Evolutionary conservation across 2,888 invertebrate genomes (phyloP).

Genomic region (Enchytraeus crypticus): DNA sequence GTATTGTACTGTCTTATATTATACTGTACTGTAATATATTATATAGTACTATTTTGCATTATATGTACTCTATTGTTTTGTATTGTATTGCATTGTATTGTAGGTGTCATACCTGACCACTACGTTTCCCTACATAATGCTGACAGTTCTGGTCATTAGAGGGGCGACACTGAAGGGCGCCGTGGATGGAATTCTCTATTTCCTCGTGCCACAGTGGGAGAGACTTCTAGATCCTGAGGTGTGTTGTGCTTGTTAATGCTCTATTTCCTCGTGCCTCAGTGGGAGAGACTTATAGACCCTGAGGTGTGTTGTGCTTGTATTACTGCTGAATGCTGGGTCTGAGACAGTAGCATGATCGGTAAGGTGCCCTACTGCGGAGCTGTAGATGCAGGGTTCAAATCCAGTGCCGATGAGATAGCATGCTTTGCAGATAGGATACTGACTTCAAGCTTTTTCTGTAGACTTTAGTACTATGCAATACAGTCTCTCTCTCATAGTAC

Average conservation of each 20-base stretch:
- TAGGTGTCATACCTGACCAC: slow-evolving; percentile 30
- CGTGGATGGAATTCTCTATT: slow-evolving; percentile 23
- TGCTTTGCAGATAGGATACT: no score
- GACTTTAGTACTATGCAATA: no score
- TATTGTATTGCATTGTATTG: neutral
- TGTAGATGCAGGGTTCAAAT: no score
- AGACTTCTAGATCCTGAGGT: slow-evolving; percentile 22
- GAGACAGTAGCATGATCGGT: no score
- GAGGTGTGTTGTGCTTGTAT: slow-evolving; percentile 11
- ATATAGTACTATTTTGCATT: neutral
- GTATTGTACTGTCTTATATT: neutral
- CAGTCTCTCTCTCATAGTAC: no score
- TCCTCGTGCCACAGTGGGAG: slow-evolving; percentile 22
- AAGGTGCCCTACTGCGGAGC: no score
- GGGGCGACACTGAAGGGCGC: slow-evolving; percentile 28
- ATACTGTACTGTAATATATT: neutral
- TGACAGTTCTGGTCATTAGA: slow-evolving; percentile 28
- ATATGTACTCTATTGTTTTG: no score
- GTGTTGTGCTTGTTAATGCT: neutral
- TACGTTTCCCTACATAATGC: slow-evolving; percentile 29
- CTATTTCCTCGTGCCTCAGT: slow-evolving; percentile 17
- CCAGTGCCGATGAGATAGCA: no score
- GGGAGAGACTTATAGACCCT: slow-evolving; percentile 18
- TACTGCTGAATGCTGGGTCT: no score
- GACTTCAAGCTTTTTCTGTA: no score